Base-by-base conservation (phyloP, 2,888 invertebrate genomes). In the Steinernema hermaphroditum region DNA sequence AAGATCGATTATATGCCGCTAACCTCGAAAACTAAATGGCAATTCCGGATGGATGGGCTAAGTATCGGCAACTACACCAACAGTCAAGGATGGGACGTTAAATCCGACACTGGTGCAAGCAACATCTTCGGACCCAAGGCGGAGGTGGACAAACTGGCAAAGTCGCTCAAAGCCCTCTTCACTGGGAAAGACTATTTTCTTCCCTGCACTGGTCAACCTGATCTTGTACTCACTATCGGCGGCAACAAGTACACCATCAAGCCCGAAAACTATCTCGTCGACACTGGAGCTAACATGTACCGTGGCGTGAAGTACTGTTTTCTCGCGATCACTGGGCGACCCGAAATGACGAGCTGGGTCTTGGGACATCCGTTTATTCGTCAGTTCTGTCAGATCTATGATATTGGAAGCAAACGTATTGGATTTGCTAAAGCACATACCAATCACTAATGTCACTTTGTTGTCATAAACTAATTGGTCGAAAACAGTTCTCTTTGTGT, bases 101-200 rank as follows among this genome's bases (percentile, higher is more conserved):
- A 82, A 73, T 81, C 80, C 50, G 82, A 82, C 72, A 82, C 81
- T 43, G 81, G 81, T 49, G 81, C 82, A 22, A 78, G 80, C 14
- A 75, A 79, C 74, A 74, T 82, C 72, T 77, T 76, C 50, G 81
- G 80, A 70, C 74, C 75, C 62, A 41, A 72, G 54, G 34, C 73
- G 34, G 71, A 74, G 54, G 73, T 73, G 49, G 72, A 75, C 68
- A 72, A 50, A 49, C 71, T 80, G 32, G 77, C 76, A 22, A 70
- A 74, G 46, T 6, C 74, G 34, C 74, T 76, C 34, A 78, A 78
- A 72, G 78, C 80, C 4, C 8, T 46, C 4, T 4, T 4, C 4
- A n/a, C 16, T 16, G 46, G 22, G 6, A 16, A 70, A 32, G 46
- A 70, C 37, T 79, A 80, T 73, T 72, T 71, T 37, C 73, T 79